Evolutionary conservation across 2,888 invertebrate species (phyloP), one percentile per base, ranked within the genome.

Genomic region (Mesorhabditis spiculigera): DNA sequence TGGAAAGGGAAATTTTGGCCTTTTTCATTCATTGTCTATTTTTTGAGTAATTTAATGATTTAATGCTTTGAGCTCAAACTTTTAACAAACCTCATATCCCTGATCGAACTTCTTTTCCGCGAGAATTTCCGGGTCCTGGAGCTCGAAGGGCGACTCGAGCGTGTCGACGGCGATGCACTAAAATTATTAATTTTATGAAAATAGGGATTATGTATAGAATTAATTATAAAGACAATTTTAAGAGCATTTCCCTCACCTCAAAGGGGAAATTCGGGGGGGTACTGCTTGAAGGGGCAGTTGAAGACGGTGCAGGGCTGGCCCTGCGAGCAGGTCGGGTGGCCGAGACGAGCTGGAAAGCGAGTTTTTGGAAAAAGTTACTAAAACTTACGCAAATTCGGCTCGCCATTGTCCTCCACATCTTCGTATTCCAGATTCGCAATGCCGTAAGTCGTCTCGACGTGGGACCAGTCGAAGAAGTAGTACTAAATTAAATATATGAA

Each of bases 361-460:
- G n/a, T n/a, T n/a, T n/a, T n/a, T n/a, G n/a, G n/a, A n/a, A n/a
- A n/a, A n/a, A n/a, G n/a, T n/a, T n/a, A n/a, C n/a, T n/a, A n/a
- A 28, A 28, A 28, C 28, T 28, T 28, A 28, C 28, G 28, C 28
- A 28, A 28, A 28, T 28, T 28, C 28, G 28, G 28, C 28, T 28
- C 28, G 28, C 28, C 28, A 28, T 28, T 50, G 2, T 44, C 42
- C 41, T 13, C 67, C 16, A 64, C 67, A 6, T 70, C 66, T 63
- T 79, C 74, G 63, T 84, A 84, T 16, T 79, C 78, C 5, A 84
- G 43, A 65, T 75, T 80, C 5, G 82, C 83, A 13, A 84, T 71
- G 16, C 80, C 81, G 65, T 77, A 77, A 64, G 73, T 74, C 8
- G 75, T 77, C n/a, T 70, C 67, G n/a, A 75, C 69, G n/a, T 70